Evolutionary conservation across 30 jellyfish, hydroid and myxozoan genomes (phyloP), one percentile per base, ranked within the genome.

Genomic region (Rhopilema esculentum): DNA sequence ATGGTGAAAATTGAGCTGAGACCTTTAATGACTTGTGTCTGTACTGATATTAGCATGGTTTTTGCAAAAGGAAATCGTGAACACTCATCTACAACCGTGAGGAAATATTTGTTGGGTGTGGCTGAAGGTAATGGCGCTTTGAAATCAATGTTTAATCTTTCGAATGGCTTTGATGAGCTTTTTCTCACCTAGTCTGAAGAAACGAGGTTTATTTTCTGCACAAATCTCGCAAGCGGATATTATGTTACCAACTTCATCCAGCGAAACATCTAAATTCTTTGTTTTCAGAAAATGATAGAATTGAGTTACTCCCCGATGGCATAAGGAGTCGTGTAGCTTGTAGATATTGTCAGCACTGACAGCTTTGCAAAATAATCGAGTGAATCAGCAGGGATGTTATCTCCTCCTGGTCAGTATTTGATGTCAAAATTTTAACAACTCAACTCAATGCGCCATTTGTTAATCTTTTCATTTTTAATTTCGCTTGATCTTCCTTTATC

Each of bases 81-180:
- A 63, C 57, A 88, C 79, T 88, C 93, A 71, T 88, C 96, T 17
- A 88, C 52, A 22, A 79, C 79, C 16, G 96, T 88, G 30, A 88
- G 95, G 49, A 88, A 18, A 67, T 79, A 88, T 64, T 50, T 69
- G 50, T 88, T 80, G 1, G 53, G 40, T 22, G 72, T 85, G 15
- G 82, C 26, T 21, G 96, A 49, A 19, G 96, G 95, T 27, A 88
- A 67, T 15, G 96, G 94, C 21, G 90, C 96, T 79, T 79, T 77
- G 70, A 88, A 88, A 63, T 88, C 96, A 79, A 88, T 67, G 50
- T 57, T 68, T 32, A 86, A 40, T 12, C 85, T 33, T 77, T 86
- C 75, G 28, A 86, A 86, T 30, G 92, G 91, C 80, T 53, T 73
- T 73, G 53, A 73, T 48, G 17, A 73, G 71, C 9, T 63, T 8